Evolutionary conservation across 2,113 vertebrate species (phyloP).

Genomic region (Nymphicus hollandicus): DNA sequence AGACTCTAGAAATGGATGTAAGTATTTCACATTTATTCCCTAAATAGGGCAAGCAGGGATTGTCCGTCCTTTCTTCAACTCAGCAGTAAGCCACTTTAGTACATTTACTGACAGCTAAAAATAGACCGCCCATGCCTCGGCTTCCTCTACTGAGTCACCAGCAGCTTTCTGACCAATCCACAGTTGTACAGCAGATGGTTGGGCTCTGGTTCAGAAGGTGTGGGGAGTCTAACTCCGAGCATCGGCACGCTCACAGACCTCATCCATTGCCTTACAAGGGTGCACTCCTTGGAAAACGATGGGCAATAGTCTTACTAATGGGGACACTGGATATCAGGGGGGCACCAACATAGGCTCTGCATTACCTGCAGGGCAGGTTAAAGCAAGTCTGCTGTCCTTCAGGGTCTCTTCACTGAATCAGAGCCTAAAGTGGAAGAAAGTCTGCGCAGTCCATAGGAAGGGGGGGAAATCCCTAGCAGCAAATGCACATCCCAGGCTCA

Average conservation of each 20-base stretch:
- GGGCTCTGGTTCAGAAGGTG: constrained; percentile 10
- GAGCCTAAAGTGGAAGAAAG: background rate
- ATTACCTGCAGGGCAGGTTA: background rate
- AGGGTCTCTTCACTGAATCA: background rate
- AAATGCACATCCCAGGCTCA: background rate
- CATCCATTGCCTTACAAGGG: background rate
- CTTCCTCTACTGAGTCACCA: constrained; percentile 43
- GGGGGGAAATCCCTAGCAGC: background rate
- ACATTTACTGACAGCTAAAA: constrained; percentile 55
- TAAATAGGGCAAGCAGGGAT: constrained; percentile 59
- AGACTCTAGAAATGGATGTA: background rate
- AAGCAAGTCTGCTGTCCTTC: background rate
- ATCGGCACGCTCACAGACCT: accelerated
- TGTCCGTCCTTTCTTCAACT: constrained; percentile 41
- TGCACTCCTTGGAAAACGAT: accelerated
- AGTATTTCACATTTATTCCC: constrained; percentile 51
- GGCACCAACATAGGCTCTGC: background rate
- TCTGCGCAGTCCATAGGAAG: background rate
- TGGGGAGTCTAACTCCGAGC: background rate
- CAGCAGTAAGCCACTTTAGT: constrained; percentile 50
- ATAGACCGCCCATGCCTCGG: background rate
- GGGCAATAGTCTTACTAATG: background rate
- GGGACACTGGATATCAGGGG: background rate
- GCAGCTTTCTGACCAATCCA: constrained; percentile 7
- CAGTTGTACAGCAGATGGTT: background rate